Evolutionary conservation across 2,797 vertebrate genomes (phyloP).

Genomic region (Nothura maculosa): DNA sequence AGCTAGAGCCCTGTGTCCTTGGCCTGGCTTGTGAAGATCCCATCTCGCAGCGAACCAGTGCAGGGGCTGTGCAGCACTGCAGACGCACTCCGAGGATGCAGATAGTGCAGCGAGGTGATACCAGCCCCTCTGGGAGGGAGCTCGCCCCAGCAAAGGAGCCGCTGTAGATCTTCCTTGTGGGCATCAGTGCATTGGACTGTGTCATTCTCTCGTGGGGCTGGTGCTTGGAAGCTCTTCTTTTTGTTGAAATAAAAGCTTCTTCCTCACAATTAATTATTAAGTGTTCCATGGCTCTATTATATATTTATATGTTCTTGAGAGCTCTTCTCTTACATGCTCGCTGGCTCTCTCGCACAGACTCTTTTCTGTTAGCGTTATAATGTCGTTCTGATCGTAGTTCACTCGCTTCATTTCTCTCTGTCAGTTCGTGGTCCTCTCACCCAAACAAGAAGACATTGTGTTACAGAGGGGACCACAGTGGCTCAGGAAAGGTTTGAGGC

Average conservation of each 20-base stretch:
- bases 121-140: neutral
- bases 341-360: neutral
- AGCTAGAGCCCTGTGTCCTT: neutral
- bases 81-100: neutral
- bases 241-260: constrained; percentile 72
- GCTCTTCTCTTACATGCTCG: constrained; percentile 40
- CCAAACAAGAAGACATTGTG: constrained; percentile 29
- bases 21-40: neutral
- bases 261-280: constrained; percentile 75
- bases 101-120: neutral
- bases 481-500: neutral
- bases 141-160: neutral
- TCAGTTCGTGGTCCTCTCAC: constrained; percentile 66
- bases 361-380: neutral
- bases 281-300: constrained; percentile 69
- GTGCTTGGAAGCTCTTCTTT: constrained; percentile 49
- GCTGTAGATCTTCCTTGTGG: neutral
- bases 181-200: neutral
- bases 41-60: neutral
- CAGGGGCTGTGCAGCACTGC: neutral
- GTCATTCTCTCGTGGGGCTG: constrained; percentile 3
- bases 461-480: neutral
- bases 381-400: constrained; percentile 52
- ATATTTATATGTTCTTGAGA: constrained; percentile 74
- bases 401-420: constrained; percentile 64